Base-by-base conservation (phyloP, 2,797 vertebrate species). In the Cetoscarus ocellatus region DNA sequence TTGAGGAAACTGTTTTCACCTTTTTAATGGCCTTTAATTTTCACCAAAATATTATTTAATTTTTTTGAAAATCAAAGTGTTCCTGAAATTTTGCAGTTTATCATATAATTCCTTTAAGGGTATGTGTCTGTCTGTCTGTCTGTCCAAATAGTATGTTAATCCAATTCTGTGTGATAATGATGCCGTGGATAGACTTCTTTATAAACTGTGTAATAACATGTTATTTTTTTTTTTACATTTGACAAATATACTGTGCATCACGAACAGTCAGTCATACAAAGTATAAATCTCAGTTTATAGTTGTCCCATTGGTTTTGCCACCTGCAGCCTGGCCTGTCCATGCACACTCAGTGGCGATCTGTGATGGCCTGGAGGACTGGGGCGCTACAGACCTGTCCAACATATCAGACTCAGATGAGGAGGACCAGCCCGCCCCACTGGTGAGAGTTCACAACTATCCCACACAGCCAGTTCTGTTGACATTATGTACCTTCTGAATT, bases 311-410 rank as follows among this genome's bases (percentile, higher is more conserved):
- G 43, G 49, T 77, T 11, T 53, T 77, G 48, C 83, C 35, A 3
- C 49, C 55, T 51, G 40, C 91, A 98, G 97, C 95, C 76, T 98
- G 96, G 96, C 93, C 95, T 0, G 93, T 91, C 42, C 92, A 93
- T 53, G 95, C 95, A 13, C 95, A 95, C 80, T 95, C 96, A 0
- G 86, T 95, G 86, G 96, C 96, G 11, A 94, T 95, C 75, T 95
- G 96, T 9, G 97, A 97, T 67, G 95, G 95, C 15, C 90, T 95
- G 73, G 95, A 96, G 69, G 95, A 96, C 86, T 97, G 96, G 96
- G 92, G 86, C 0, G 93, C 94, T 6, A 95, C 95, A 63, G 95
- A 97, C 82, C 94, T 95, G 18, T 96, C 95, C 70, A 93, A 94
- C 88, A 89, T 93, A 68, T 96, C 96, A 0, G 96, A 96, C 88